phyloP scores from a whole-genome alignment of 2,888 invertebrate species.

The Deilephila porcellus region DNA sequence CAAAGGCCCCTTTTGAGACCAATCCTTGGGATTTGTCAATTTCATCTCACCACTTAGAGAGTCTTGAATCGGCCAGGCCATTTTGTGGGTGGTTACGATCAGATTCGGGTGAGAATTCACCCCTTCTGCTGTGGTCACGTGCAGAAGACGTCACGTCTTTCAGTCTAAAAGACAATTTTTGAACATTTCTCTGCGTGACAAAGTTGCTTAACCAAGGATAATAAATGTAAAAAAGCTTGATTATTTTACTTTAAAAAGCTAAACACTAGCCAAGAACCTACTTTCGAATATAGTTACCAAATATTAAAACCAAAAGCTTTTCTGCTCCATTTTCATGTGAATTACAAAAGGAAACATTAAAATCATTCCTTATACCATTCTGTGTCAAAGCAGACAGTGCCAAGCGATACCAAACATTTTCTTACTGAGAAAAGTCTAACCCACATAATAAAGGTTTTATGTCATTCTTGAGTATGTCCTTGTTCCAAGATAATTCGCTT shows the following conservation, averaged over 20 bases:
- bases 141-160: no score
- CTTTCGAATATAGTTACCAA: neutral
- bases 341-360: constrained; percentile 8
- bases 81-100: no score
- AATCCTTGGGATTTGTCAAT: no score
- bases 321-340: neutral
- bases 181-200: no score
- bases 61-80: no score
- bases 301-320: neutral
- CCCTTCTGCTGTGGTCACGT: no score
- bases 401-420: constrained; percentile 26
- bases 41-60: no score
- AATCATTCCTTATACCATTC: neutral
- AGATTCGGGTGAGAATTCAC: no score
- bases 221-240: neutral
- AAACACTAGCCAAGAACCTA: neutral
- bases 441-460: constrained; percentile 40
- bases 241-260: neutral
- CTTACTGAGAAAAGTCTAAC: constrained; percentile 21
- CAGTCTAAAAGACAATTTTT: no score
- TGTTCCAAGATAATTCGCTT: constrained; percentile 55
- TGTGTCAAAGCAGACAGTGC: constrained; percentile 18
- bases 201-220: no score
- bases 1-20: no score
- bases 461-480: constrained; percentile 44